These are phyloP conservation scores for Syngnathus acus DNA, from an alignment of 2,797 vertebrate genomes.

Conservation along the genomic window DNA sequence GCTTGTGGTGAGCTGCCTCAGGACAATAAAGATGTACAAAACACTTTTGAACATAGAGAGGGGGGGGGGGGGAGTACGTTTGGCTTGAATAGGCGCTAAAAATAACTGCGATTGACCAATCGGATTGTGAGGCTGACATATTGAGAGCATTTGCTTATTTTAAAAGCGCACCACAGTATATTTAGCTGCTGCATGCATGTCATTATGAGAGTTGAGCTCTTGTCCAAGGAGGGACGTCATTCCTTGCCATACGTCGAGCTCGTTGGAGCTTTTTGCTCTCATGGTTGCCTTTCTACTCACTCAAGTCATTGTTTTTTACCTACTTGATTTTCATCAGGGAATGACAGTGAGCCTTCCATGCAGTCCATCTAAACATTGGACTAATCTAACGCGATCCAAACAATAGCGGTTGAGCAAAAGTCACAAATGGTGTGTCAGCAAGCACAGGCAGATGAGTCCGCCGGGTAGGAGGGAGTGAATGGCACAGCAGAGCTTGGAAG, in stretches of 20 bases:
- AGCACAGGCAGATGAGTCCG: conserved; percentile 12
- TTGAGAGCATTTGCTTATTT: conserved; percentile 22
- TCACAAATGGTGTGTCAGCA: conserved; percentile 5
- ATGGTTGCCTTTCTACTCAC: too few species aligned
- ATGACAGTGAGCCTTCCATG: too few species aligned
- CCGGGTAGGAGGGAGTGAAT: conserved; percentile 28
- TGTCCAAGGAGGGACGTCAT: not conserved
- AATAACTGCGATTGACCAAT: conserved; percentile 18
- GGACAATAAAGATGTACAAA: conserved; percentile 16
- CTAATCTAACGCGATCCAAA: not conserved
- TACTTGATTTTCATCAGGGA: too few species aligned
- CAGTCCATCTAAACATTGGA: not conserved
- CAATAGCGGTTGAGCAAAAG: not conserved
- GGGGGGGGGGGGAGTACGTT: not conserved
- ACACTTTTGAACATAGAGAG: conserved; percentile 13
- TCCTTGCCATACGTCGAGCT: not conserved
- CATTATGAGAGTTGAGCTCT: not conserved
- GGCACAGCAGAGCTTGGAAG: conserved; percentile 19
- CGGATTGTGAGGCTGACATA: conserved; percentile 11
- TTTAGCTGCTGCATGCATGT: not conserved
- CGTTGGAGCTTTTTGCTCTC: too few species aligned
- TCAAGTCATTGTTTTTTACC: too few species aligned
- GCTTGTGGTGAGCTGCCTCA: not conserved
- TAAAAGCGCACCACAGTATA: not conserved
- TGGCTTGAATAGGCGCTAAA: conserved; percentile 27